phyloP scores from a whole-genome alignment of 1,140 invertebrate genomes.

The Zaprionus vittiger region DNA sequence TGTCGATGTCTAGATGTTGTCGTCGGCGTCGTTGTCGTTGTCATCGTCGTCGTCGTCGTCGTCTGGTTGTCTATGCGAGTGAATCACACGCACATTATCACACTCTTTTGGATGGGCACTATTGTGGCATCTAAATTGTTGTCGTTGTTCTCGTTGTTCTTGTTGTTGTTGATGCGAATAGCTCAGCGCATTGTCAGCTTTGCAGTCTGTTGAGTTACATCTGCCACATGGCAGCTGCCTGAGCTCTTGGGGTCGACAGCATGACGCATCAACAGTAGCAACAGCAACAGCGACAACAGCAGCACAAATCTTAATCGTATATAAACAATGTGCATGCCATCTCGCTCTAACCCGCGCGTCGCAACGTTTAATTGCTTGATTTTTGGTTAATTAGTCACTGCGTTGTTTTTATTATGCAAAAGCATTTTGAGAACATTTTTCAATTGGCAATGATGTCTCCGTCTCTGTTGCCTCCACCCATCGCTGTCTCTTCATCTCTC shows the following conservation, averaged over 20 bases:
- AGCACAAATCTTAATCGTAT: constrained; percentile 35
- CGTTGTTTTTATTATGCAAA: constrained; percentile 58
- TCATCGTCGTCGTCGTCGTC: constrained; percentile 21
- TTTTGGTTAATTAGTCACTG: constrained; percentile 67
- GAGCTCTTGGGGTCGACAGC: constrained; percentile 26
- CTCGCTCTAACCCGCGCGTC: constrained; percentile 20
- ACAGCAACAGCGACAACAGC: neutral
- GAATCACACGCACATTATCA: constrained; percentile 54
- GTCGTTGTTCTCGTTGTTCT: constrained; percentile 13
- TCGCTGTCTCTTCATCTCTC: neutral
- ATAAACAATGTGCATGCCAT: constrained; percentile 59
- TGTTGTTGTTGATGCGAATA: constrained; percentile 30
- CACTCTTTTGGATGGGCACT: constrained; percentile 34
- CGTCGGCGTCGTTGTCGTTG: neutral
- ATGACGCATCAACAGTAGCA: constrained; percentile 34
- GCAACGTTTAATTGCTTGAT: constrained; percentile 40
- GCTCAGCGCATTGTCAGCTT: constrained; percentile 35
- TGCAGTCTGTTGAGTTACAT: constrained; percentile 30
- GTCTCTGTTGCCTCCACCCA: constrained; percentile 7
- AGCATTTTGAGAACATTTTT: constrained; percentile 55
- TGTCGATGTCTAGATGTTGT: constrained; percentile 16
- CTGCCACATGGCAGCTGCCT: constrained; percentile 35
- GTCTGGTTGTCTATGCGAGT: constrained; percentile 36
- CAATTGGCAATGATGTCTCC: constrained; percentile 62
- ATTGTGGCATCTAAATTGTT: constrained; percentile 47